Base-by-base conservation (phyloP, 2,113 vertebrate genomes). In the Erinaceus europaeus region DNA sequence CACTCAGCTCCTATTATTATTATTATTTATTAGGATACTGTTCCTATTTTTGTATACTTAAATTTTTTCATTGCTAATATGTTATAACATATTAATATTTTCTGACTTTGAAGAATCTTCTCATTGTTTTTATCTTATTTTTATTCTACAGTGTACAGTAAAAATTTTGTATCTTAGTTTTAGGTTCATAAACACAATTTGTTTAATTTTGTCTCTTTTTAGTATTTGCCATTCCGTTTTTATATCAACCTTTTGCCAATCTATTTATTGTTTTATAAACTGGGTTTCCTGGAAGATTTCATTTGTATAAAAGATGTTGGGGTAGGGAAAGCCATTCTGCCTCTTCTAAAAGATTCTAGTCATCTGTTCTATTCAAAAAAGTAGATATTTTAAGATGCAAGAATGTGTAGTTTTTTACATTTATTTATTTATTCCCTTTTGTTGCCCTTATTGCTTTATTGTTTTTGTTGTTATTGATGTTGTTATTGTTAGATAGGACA, bases 201-300 rank as follows among this genome's bases (percentile, higher is more conserved):
- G 46, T 90, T n/a, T 40, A 84, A 80, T 42, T 80, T 29, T 10
- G 23, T n/a, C 40, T 25, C 2, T 46, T 4, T 14, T 21, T 4
- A 44, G 20, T 73, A 20, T 48, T 89, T 50, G 3, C 64, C 55
- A 36, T 89, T 18, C 40, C 67, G 36, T 44, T 87, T 94, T 55
- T 32, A 29, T 81, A 34, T 71, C 34, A 81, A 61, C 17, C 77
- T 55, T 78, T 64, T 69, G 50, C 20, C 4, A 44, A 13, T 21
- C 59, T 72, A 9, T 73, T 86, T 71, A 65, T 79, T 40, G 4
- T 69, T 88, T 90, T 61, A 64, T 64, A 73, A 89, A 53, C 46
- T 23, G 68, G 27, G 36, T 69, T n/a, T 84, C 59, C 86, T 73
- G 32, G 62, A 76, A 68, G 29, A 13, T 78, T 86, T 87, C 18